Base-by-base conservation (phyloP, 1,140 invertebrate genomes). In the Euschistus heros region DNA sequence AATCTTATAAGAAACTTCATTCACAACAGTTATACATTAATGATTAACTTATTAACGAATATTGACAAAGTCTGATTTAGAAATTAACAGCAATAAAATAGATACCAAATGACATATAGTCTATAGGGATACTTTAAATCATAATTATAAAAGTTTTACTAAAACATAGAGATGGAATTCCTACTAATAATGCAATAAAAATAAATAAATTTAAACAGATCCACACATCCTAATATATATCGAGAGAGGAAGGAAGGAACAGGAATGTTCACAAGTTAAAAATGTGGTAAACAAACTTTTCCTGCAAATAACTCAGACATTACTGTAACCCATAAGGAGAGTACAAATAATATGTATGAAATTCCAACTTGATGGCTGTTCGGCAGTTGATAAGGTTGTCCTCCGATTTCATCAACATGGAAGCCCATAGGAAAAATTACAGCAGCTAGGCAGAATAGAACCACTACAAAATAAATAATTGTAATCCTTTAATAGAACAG, bases 391-490 rank as follows among this genome's bases (percentile, higher is more conserved):
- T 95, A 97, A 1, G 92, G 88, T 75, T 95, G 91, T 2, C 94
- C 94, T 61, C 93, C 93, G 71, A 97, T 97, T 76, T 95, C 90
- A 75, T 94, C 89, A 27, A 95, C 88, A 76, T 94, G 86, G 73
- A 97, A 97, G 26, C 93, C 93, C 82, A 96, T 89, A 17, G 94
- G 94, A 75, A 97, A 96, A 72, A 97, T 92, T 0, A 97, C 92
- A 63, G 94, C 93, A 66, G 93, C 93, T 65, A 94, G 75, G 73
- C 93, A 96, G 75, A 96, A 97, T 30, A 95, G 77, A n/a, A 96
- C 89, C 92, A 96, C 89, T 92, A 70, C 86, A 86, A 76, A 68
- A 73, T 73, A 71, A 26, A 54, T 7, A 54, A 5, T 15, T 14
- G n/a, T 54, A 5, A 8, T 54, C n/a, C 6, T 7, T 7, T 7